These are phyloP conservation scores for Phaethornis superciliosus DNA, from an alignment of 2,113 vertebrate species.

Conservation along the genomic window DNA sequence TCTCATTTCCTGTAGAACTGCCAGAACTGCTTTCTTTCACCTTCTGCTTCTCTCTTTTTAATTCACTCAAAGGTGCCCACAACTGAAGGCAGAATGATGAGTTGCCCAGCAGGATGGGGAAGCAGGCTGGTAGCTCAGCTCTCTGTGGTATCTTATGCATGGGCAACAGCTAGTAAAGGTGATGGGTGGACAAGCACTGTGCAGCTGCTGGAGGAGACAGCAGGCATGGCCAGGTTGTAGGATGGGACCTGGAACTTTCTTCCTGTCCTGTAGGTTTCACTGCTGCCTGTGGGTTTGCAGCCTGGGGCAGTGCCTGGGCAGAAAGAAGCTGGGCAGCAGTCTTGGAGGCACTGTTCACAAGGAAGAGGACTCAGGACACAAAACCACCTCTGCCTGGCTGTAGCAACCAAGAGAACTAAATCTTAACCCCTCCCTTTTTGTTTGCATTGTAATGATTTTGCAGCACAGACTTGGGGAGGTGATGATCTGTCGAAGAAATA, in stretches of 20 bases:
- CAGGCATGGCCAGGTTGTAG: not conserved
- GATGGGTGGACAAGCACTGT: not conserved
- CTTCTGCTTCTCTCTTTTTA: not conserved
- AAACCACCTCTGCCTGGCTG: not conserved
- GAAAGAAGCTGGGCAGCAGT: not conserved
- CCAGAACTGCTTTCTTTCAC: not conserved
- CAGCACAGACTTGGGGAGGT: fast-evolving
- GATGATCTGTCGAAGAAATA: not conserved
- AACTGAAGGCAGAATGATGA: not conserved
- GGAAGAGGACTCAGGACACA: not conserved
- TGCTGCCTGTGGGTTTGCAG: not conserved
- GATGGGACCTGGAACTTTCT: not conserved
- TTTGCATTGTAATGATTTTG: not conserved
- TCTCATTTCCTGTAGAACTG: not conserved
- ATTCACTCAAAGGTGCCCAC: not conserved
- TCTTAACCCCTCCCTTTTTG: fast-evolving
- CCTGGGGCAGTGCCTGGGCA: fast-evolving
- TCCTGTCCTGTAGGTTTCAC: not conserved
- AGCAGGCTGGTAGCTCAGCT: not conserved
- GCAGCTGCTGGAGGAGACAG: not conserved
- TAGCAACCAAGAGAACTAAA: not conserved
- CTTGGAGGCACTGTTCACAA: not conserved
- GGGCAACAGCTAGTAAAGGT: not conserved
- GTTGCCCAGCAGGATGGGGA: not conserved
- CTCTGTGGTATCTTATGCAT: fast-evolving